Evolutionary conservation across 1,140 invertebrate genomes (phyloP), one percentile per base, ranked within the genome.

Genomic region (Eulimnadia texana): DNA sequence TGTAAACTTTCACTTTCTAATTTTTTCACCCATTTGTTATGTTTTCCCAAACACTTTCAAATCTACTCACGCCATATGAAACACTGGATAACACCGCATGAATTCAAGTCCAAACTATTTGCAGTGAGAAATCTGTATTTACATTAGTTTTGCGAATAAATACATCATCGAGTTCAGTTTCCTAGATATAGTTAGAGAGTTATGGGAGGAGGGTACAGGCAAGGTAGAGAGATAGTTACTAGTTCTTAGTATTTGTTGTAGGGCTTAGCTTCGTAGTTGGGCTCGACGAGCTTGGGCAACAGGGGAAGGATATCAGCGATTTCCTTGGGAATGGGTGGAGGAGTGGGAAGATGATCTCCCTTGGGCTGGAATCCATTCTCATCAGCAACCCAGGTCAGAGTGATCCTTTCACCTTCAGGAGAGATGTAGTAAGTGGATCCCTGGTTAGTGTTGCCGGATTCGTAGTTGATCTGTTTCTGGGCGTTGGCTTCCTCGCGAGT

Each of bases 401-500:
- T 49, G 22, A 65, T 60, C 24, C 57, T 60, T 11, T 55, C 20
- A 22, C 68, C 68, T 22, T 69, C 68, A 29, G 65, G 62, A 2
- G 61, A 61, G 11, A 60, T 62, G 54, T 64, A 69, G 27, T 28
- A 63, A 27, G 28, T 53, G 10, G 33, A 33, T 67, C 68, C 77
- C 73, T 70, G 77, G 75, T 24, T 72, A 69, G 64, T 60, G 25
- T 47, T 60, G 49, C 59, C 59, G 19, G 59, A 19, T 16, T 42
- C 33, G 33, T 42, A 42, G 33, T 42, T 42, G n/a, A 52, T 23
- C 11, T 53, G 78, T 72, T 84, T 90, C 59, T 90, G 73, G 76
- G 80, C 89, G 60, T 88, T 88, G 64, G 82, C 79, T 73, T 91
- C 88, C 74, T 66, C 72, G 75, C 75, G 84, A 1, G 84, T 72